Percentiles rank a stretch among this genome's conserved stretches.
These are phyloP conservation scores for Clupea harengus DNA, from an alignment of 2,113 vertebrate species.

Conservation along the genomic window DNA sequence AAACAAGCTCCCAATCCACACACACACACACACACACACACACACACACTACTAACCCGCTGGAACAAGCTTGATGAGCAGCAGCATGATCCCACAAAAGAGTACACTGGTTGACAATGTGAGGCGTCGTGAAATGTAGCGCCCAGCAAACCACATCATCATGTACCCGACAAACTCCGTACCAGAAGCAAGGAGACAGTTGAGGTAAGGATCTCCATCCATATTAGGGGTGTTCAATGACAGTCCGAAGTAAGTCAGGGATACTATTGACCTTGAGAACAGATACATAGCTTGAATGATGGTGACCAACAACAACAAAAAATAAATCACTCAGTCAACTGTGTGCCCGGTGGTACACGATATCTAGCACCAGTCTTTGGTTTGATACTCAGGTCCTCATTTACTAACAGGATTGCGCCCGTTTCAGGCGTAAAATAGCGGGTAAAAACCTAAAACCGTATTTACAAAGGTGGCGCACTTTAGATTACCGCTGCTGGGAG, in stretches of 20 bases:
- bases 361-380: no score
- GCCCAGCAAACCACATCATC: constrained; percentile 17
- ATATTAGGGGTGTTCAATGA: constrained; percentile 43
- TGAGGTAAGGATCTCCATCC: constrained; percentile 44
- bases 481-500: no score
- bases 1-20: no score
- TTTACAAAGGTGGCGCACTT: no score
- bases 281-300: not conserved
- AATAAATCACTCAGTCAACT: no score
- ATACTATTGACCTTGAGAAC: constrained; percentile 36
- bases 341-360: no score
- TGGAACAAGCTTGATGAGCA: constrained; percentile 36
- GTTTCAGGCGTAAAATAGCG: no score
- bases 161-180: constrained; percentile 34
- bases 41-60: constrained; percentile 22
- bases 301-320: no score
- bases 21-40: constrained; percentile 5
- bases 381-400: no score
- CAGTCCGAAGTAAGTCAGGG: constrained; percentile 45
- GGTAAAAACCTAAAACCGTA: no score
- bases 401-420: no score
- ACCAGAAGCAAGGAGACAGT: constrained; percentile 36
- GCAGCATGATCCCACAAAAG: constrained; percentile 26
- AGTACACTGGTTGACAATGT: not conserved
- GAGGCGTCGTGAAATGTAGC: constrained; percentile 4